Conservation (phyloP, 2,888 invertebrate species). For the Elegia similella region DNA sequence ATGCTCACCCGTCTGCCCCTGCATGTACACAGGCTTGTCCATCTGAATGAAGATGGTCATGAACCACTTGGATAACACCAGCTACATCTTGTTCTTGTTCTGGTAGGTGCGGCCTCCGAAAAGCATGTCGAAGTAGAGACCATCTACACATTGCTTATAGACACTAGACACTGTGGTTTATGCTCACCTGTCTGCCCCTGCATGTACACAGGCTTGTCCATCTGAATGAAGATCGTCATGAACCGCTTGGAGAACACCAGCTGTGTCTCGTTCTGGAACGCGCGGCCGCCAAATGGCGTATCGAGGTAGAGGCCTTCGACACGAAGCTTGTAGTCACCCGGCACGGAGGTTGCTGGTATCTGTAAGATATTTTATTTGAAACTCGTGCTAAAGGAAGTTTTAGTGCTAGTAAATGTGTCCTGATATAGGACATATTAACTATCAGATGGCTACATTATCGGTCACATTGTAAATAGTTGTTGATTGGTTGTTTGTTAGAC, state of each 20-base stretch:
- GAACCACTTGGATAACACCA: too few relatives aligned
- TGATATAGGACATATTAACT: too few relatives aligned
- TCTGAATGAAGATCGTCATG: conserved; percentile 97
- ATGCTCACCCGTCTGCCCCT: too few relatives aligned
- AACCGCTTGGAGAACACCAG: conserved; percentile 93
- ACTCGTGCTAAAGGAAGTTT: too few relatives aligned
- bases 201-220: conserved; percentile 97
- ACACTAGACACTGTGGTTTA: conserved; percentile 91
- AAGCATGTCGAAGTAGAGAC: conserved; percentile 87
- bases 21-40: too few relatives aligned
- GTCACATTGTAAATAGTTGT: too few relatives aligned
- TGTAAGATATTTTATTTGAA: conserved; percentile 38
- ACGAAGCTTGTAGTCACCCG: conserved; percentile 91
- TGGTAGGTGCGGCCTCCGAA: conserved; percentile 96
- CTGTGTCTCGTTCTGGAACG: conserved; percentile 93
- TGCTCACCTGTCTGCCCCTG: conserved; percentile 91
- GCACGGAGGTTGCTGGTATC: conserved; percentile 92
- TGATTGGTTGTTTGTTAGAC: too few relatives aligned
- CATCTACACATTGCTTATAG: conserved; percentile 92
- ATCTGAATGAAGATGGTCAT: too few relatives aligned
- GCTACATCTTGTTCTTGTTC: too few relatives aligned
- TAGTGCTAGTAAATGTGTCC: too few relatives aligned
- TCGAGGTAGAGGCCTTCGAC: conserved; percentile 91
- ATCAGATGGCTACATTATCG: too few relatives aligned
- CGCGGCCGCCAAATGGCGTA: conserved; percentile 90